Evolutionary conservation across 2,113 vertebrate species (phyloP).

Genomic region (Microtus richardsoni): DNA sequence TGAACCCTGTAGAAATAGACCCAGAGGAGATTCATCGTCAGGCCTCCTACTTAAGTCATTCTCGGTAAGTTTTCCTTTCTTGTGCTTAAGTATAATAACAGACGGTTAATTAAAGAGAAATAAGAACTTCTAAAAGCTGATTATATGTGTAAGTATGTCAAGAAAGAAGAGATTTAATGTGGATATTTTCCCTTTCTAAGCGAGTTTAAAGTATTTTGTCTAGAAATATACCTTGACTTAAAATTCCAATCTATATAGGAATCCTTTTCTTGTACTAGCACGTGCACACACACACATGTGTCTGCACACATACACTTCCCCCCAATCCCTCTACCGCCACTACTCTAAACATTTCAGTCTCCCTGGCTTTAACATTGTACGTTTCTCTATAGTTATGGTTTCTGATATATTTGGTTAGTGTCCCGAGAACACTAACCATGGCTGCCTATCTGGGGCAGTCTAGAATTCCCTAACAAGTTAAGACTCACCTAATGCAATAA

Average conservation of each 20-base stretch:
- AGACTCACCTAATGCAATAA: not conserved
- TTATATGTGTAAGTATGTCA: conserved; percentile 17
- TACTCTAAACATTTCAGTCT: not conserved
- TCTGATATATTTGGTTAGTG: not conserved
- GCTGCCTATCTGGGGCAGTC: not conserved
- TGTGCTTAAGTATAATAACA: conserved; percentile 8
- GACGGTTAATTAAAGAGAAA: conserved; percentile 16
- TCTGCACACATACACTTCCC: not conserved
- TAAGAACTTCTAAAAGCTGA: not conserved
- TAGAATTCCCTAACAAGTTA: conserved; percentile 13
- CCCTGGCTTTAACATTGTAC: not conserved
- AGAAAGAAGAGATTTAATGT: not conserved
- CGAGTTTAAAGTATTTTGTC: conserved; percentile 4
- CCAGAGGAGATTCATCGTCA: conserved; percentile 96
- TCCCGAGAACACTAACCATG: conserved; percentile 29
- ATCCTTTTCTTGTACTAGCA: not conserved
- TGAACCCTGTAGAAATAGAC: conserved; percentile 96
- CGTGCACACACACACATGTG: rapidly evolving
- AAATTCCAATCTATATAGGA: not conserved
- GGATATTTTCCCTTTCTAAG: not conserved
- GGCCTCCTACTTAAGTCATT: conserved; percentile 93
- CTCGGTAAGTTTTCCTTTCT: conserved; percentile 88
- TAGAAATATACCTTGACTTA: not conserved
- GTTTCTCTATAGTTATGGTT: conserved; percentile 14
- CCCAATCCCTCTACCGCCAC: not conserved